Conservation (phyloP, 2,797 vertebrate species). For the Pantherophis vulpinus region DNA sequence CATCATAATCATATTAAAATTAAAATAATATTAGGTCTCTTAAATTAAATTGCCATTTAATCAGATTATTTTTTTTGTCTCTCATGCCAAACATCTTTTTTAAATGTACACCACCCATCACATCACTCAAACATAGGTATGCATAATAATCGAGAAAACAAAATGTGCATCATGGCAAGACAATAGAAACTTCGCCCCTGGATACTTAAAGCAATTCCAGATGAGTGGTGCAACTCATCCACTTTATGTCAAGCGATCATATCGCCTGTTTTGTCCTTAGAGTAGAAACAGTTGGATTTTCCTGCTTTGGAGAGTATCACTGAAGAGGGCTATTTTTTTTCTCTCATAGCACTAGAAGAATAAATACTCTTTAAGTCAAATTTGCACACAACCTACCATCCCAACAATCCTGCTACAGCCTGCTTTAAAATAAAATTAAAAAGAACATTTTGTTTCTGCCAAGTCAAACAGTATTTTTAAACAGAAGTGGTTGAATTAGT, state of each 20-base stretch:
- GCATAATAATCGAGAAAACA: not conserved
- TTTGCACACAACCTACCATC: not conserved
- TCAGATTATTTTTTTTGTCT: not conserved
- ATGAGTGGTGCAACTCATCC: not conserved
- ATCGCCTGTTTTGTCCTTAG: not conserved
- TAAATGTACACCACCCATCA: not conserved
- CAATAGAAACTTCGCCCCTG: not conserved
- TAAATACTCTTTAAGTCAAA: not conserved
- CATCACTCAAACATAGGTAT: not conserved
- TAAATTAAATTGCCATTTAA: not conserved
- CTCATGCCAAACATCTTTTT: not conserved
- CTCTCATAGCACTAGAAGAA: not conserved
- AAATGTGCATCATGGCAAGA: not conserved
- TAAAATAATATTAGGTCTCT: not conserved
- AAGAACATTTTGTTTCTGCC: conserved; percentile 38
- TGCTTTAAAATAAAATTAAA: not conserved
- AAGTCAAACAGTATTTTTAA: not conserved
- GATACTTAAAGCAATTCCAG: not conserved
- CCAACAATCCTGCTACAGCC: not conserved
- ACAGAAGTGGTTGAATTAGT: conserved; percentile 22
- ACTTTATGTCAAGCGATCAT: not conserved
- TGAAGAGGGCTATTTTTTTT: not conserved
- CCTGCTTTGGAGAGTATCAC: not conserved
- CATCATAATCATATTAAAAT: not conserved
- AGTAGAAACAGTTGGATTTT: not conserved